A percentile compares a stretch with the other conserved stretches of the same genome.
Conservation (phyloP, 2,797 vertebrate species). For the Diplodus puntazzo region DNA sequence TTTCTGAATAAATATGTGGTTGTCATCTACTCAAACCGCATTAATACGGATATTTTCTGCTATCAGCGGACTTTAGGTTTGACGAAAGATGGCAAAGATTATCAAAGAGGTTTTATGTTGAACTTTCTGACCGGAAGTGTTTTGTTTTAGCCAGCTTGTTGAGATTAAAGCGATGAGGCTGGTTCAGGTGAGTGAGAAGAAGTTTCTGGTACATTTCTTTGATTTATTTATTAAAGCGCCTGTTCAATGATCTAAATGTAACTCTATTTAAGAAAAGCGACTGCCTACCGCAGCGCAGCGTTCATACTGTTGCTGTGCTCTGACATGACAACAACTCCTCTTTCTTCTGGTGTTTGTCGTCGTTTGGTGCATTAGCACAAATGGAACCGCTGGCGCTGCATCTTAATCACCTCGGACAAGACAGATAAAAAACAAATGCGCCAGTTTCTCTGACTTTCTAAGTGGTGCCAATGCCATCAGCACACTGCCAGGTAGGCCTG, state of each 20-base stretch:
- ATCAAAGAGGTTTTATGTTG: neutral
- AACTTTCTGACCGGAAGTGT: neutral
- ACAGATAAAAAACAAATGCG: too few relatives aligned
- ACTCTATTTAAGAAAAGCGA: neutral
- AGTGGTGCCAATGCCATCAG: too few relatives aligned
- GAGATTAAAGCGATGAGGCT: neutral
- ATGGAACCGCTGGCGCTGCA: too few relatives aligned
- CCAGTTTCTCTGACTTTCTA: too few relatives aligned
- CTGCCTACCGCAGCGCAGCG: neutral
- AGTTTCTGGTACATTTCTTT: neutral
- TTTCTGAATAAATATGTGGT: neutral
- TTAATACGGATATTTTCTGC: neutral
- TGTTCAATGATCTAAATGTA: too few relatives aligned
- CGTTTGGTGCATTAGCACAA: neutral
- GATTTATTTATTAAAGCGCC: neutral
- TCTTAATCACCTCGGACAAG: neutral
- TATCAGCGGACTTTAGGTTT: too few relatives aligned
- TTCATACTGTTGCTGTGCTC: neutral
- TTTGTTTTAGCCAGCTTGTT: neutral
- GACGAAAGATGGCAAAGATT: neutral
- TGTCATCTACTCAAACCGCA: rapidly evolving
- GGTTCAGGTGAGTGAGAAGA: too few relatives aligned
- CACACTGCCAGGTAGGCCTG: too few relatives aligned
- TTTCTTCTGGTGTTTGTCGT: too few relatives aligned
- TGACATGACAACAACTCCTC: too few relatives aligned